phyloP scores from a whole-genome alignment of 2,113 vertebrate species.

The Abramis brama region DNA sequence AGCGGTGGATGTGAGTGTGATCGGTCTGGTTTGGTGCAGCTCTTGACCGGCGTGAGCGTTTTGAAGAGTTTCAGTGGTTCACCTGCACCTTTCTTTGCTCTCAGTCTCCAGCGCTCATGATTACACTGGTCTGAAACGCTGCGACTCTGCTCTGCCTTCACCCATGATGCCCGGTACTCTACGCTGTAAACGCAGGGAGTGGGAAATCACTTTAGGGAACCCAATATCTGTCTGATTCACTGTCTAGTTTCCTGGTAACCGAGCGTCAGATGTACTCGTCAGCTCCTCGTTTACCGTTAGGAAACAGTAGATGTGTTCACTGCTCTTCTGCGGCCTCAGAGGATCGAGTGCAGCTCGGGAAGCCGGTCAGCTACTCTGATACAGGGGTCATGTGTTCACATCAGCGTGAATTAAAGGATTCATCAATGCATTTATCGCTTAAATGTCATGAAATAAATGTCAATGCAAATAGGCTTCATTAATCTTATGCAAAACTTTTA shows the following conservation, averaged over 20 bases:
- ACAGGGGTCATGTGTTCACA: neutral
- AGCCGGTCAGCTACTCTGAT: too few species aligned
- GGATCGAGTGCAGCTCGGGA: too few species aligned
- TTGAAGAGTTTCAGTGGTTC: neutral
- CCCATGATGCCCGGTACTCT: neutral
- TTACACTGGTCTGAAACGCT: neutral
- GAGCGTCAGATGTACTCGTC: neutral
- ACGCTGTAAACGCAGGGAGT: constrained; percentile 25
- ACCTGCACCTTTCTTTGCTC: neutral
- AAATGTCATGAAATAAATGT: neutral
- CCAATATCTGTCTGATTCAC: constrained; percentile 25
- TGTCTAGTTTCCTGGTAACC: constrained; percentile 28
- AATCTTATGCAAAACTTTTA: neutral
- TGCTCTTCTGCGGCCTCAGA: too few species aligned
- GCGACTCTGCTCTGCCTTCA: neutral
- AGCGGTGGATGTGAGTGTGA: too few species aligned
- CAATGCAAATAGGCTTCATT: neutral
- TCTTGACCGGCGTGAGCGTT: neutral
- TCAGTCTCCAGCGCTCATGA: neutral
- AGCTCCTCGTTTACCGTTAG: neutral
- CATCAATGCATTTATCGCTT: neutral
- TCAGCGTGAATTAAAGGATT: neutral
- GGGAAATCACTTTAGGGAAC: constrained; percentile 43
- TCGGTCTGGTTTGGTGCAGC: neutral
- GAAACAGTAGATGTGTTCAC: too few species aligned